A percentile compares a stretch with the other conserved stretches of the same genome.
Evolutionary conservation across 2,113 vertebrate species (phyloP).

Genomic region (Corythornis vintsioides): DNA sequence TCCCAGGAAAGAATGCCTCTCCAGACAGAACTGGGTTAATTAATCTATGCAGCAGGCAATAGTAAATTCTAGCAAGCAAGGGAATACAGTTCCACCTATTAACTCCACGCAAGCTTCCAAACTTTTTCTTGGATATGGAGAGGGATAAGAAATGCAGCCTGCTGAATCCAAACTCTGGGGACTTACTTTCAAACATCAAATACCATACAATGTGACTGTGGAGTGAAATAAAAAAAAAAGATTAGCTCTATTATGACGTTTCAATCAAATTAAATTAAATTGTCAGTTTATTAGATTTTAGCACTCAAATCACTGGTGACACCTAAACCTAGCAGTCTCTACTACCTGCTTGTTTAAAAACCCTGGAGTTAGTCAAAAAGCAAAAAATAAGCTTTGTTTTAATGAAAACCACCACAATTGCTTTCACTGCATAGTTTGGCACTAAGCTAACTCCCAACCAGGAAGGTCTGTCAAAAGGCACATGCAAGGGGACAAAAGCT

Average conservation of each 20-base stretch:
- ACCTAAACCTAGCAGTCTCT: background rate
- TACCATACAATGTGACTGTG: background rate
- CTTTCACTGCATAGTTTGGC: background rate
- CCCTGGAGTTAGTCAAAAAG: background rate
- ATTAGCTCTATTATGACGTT: background rate
- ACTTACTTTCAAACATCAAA: background rate
- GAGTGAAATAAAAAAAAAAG: background rate
- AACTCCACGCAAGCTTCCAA: background rate
- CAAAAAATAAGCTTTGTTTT: background rate
- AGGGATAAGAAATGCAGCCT: background rate
- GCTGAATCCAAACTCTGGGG: background rate
- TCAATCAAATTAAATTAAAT: background rate
- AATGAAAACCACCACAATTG: background rate
- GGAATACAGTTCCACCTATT: background rate
- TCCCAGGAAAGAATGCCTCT: conserved; percentile 7
- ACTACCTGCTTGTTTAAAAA: background rate
- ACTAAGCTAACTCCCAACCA: background rate
- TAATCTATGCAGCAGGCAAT: conserved; percentile 25
- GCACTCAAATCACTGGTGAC: background rate
- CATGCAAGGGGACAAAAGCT: background rate
- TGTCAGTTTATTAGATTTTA: background rate
- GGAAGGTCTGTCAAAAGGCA: background rate
- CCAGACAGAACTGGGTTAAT: background rate
- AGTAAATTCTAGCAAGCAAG: conserved; percentile 9
- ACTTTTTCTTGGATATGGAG: background rate